Percentiles rank a stretch among this genome's conserved stretches.
Conservation (phyloP, 2,113 vertebrate genomes). For the Meles meles region DNA sequence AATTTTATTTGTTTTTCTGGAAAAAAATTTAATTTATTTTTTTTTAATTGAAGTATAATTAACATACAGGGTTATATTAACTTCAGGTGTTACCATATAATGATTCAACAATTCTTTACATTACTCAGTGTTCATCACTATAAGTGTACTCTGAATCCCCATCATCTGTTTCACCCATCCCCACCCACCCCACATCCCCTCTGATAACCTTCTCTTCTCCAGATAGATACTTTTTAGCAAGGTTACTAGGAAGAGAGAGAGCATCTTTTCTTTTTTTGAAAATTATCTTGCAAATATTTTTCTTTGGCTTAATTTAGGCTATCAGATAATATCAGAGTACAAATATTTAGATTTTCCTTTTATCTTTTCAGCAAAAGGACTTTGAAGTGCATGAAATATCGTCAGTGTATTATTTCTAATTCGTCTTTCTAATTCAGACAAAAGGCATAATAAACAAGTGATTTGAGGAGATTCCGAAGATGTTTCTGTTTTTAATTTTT, state of each 20-base stretch:
- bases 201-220: not conserved
- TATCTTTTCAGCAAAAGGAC: not conserved
- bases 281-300: not conserved
- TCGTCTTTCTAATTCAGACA: not conserved
- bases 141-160: not conserved
- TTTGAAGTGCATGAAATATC: not conserved
- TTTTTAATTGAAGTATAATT: not conserved
- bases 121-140: not conserved
- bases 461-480: not conserved
- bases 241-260: not conserved
- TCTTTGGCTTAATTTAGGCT: not conserved
- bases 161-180: not conserved
- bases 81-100: not conserved
- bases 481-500: slow-evolving; percentile 23
- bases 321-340: not conserved
- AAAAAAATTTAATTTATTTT: not conserved
- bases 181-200: not conserved
- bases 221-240: not conserved
- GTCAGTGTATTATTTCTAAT: not conserved
- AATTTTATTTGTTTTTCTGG: not conserved
- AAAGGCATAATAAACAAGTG: not conserved
- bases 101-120: not conserved
- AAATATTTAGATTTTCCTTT: not conserved
- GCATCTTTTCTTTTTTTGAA: not conserved
- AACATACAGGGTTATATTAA: not conserved